Base-by-base conservation (phyloP, 2,888 invertebrate species). In the Pogonocherus hispidulus region DNA sequence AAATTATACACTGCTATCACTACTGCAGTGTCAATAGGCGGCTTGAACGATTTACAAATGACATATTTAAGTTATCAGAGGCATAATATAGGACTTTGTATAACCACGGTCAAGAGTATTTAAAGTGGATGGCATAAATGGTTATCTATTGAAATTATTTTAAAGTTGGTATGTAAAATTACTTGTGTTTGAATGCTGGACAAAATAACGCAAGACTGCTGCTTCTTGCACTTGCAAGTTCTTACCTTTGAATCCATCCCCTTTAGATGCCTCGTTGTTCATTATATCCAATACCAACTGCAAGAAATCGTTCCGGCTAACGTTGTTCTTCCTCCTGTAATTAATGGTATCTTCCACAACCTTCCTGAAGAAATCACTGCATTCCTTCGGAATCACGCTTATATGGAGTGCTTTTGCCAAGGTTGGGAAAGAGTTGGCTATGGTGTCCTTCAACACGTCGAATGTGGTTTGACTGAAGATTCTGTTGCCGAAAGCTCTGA, bases 231-330 rank as follows among this genome's bases (percentile, higher is more conserved):
- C n/a, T 14, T 44, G n/a, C 8, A 27, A 6, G 14, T 14, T 37
- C 11, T 54, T 56, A 56, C 56, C 44, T 37, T 56, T 56, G 11
- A 18, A 6, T 14, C n/a, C 20, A 19, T 8, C 11, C 8, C 23
- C 41, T 9, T 47, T 16, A 20, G 47, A 22, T 22, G 60, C 47
- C 9, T 62, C 44, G 6, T 71, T 71, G 3, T 47, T 3, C 32
- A 63, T 65, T 57, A 60, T 44, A 46, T 65, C 75, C 18, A 87
- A 81, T 51, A 89, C 79, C 1, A 88, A 74, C 67, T 89, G 87
- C 57, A 90, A 77, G 67, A 90, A 88, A 78, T 88, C 89, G 56
- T 88, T 87, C 6, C 87, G 79, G 0, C 74, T 77, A 0, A 88
- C 71, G 0, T 86, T 82, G 70, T 86, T 85, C 19, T 82, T 80